Percentiles rank a stretch among this genome's conserved stretches.
These are phyloP conservation scores for Hydrochoerus hydrochaeris DNA, from an alignment of 2,113 vertebrate genomes.

Conservation along the genomic window DNA sequence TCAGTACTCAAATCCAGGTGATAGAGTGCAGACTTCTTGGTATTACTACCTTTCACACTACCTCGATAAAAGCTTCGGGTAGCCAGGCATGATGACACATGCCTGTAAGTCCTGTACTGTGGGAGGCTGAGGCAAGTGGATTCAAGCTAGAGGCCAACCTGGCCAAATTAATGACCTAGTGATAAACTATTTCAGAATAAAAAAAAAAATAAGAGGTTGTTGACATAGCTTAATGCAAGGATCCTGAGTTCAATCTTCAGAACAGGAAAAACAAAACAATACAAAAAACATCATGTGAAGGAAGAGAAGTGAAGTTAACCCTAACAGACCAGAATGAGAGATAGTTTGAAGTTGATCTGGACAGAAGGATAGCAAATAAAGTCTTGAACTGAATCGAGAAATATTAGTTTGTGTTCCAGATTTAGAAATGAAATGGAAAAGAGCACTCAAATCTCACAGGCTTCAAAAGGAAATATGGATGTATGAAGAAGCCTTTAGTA, in stretches of 20 bases:
- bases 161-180: background rate
- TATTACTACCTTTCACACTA: background rate
- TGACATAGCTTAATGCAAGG: background rate
- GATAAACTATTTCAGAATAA: background rate
- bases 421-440: background rate
- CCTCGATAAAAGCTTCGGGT: no score
- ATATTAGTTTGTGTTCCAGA: background rate
- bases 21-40: accelerated
- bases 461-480: background rate
- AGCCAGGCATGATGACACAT: no score
- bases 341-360: background rate
- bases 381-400: background rate
- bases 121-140: background rate
- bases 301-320: background rate
- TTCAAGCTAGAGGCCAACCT: background rate
- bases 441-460: background rate
- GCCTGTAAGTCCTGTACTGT: no score
- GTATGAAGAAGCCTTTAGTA: no score
- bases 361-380: background rate
- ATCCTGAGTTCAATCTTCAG: background rate
- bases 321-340: background rate
- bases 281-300: background rate
- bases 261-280: background rate
- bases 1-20: background rate
- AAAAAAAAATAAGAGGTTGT: background rate